Evolutionary conservation across 2,888 invertebrate species (phyloP).

Genomic region (Stenodema calcarata): DNA sequence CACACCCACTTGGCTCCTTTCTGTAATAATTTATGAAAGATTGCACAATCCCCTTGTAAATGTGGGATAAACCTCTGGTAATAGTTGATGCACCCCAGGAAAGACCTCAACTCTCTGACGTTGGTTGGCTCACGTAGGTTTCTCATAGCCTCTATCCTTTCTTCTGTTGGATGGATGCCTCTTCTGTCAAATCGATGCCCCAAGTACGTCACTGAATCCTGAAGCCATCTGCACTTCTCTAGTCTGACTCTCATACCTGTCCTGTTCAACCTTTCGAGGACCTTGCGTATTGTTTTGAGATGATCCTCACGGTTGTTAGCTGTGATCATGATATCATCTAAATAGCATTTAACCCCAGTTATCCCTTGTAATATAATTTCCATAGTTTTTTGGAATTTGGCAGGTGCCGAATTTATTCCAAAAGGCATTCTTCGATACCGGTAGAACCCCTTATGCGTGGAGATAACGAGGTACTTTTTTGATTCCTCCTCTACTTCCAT

Average conservation of each 20-base stretch:
- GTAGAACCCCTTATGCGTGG: background rate
- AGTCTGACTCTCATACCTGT: background rate
- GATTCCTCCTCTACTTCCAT: slow-evolving; percentile 4
- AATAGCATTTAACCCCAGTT: background rate
- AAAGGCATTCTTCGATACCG: background rate
- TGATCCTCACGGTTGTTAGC: background rate
- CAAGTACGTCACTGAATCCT: background rate
- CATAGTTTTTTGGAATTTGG: background rate
- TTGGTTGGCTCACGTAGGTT: background rate
- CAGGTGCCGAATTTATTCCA: background rate
- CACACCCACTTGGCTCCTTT: too few species aligned
- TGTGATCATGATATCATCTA: background rate
- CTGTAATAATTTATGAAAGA: too few species aligned
- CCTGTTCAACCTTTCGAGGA: background rate
- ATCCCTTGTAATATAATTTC: background rate
- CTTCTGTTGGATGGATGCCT: background rate
- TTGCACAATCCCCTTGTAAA: too few species aligned
- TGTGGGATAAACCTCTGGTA: too few species aligned
- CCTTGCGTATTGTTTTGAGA: background rate
- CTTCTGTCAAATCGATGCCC: background rate
- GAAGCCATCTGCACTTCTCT: background rate
- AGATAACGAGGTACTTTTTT: background rate
- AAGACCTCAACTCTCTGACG: background rate
- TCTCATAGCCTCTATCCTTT: background rate
- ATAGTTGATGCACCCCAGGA: too few species aligned